Conservation (phyloP, 2,888 invertebrate species). For the Ferrisia virgata region DNA sequence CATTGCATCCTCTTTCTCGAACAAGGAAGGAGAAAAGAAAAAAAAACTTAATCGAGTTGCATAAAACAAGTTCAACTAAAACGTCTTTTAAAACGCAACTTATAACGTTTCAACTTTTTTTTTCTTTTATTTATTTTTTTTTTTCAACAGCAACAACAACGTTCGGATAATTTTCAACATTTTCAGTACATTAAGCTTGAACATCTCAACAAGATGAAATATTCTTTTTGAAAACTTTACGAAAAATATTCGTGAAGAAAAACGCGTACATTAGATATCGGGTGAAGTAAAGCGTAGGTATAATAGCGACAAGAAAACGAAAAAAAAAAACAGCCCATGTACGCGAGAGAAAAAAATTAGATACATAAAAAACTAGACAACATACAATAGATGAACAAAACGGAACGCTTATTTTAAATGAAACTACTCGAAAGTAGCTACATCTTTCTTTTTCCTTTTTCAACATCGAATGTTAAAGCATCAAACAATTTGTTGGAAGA, state of each 20-base stretch:
- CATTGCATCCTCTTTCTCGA: neutral
- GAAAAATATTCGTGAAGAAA: neutral
- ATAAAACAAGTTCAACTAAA: neutral
- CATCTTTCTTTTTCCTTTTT: neutral
- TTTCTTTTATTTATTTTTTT: too few relatives aligned
- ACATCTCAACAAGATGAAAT: conserved; percentile 4
- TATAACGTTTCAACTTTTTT: neutral
- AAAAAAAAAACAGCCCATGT: neutral
- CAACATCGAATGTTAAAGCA: too few relatives aligned
- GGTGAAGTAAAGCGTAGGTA: too few relatives aligned
- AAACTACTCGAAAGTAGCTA: neutral
- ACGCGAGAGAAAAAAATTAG: neutral
- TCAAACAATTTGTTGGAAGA: too few relatives aligned
- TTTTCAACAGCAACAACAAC: neutral
- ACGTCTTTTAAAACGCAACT: neutral
- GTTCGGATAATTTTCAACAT: neutral
- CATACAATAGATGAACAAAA: neutral
- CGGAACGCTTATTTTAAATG: neutral
- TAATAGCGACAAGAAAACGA: too few relatives aligned
- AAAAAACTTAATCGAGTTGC: neutral
- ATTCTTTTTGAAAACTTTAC: neutral
- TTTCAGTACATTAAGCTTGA: neutral
- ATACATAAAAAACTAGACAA: neutral
- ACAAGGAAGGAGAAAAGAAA: too few relatives aligned
- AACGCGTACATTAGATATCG: neutral